These are phyloP conservation scores for Minunthozetes semirufus DNA, from an alignment of 2,888 invertebrate genomes.

Conservation along the genomic window DNA sequence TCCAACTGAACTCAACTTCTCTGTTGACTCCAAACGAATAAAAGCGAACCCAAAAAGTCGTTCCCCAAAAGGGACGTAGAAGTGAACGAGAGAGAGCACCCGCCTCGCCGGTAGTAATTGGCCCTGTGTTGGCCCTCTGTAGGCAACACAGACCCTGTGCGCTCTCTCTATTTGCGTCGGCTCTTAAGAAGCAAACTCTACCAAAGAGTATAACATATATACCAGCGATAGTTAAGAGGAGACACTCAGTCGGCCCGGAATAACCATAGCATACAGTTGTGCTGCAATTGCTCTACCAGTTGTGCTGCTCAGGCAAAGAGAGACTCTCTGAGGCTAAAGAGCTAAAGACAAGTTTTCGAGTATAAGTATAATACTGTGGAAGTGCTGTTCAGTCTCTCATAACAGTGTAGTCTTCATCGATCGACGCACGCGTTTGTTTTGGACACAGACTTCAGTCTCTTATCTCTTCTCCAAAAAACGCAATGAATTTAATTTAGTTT, in stretches of 20 bases:
- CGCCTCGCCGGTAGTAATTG: conserved; percentile 31
- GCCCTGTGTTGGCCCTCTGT: conserved; percentile 8
- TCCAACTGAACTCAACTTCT: background rate
- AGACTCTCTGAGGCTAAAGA: no score
- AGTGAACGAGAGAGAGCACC: background rate
- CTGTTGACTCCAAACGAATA: conserved; percentile 10
- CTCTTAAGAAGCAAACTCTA: background rate
- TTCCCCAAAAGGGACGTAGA: conserved; percentile 2
- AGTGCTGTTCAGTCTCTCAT: background rate
- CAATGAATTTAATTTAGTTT: background rate
- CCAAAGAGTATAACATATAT: background rate
- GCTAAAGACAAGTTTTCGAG: background rate
- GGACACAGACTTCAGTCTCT: background rate
- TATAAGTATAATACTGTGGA: background rate
- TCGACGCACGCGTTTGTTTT: conserved; percentile 25
- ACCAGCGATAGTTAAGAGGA: conserved; percentile 23
- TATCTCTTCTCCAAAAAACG: background rate
- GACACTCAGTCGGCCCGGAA: conserved; percentile 31
- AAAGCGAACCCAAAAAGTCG: conserved; percentile 8
- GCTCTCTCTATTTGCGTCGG: conserved; percentile 17
- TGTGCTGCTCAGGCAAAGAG: background rate
- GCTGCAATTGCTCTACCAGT: background rate
- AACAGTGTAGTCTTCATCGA: background rate
- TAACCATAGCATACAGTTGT: background rate
- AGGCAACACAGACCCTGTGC: background rate